These are phyloP conservation scores for Hozukius guyotensis DNA, from an alignment of 2,797 vertebrate genomes.

Conservation along the genomic window DNA sequence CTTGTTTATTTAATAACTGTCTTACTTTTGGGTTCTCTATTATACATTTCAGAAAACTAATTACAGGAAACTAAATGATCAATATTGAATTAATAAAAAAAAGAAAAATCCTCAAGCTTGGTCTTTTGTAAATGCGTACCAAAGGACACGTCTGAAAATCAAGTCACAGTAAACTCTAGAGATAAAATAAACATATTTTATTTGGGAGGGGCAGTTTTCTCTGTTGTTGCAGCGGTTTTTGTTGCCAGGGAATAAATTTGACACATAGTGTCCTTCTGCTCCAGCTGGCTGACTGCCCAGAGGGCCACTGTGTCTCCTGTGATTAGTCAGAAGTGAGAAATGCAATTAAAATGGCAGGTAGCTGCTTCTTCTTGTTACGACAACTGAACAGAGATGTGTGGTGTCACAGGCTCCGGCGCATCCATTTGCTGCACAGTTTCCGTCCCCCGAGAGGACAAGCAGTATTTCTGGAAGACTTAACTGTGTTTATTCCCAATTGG, in stretches of 20 bases:
- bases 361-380: slow-evolving; percentile 80
- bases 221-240: slow-evolving; percentile 38
- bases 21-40: background rate
- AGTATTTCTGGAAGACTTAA: slow-evolving; percentile 50
- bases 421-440: slow-evolving; percentile 18
- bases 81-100: background rate
- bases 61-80: background rate
- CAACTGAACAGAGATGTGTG: slow-evolving; percentile 64
- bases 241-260: slow-evolving; percentile 72
- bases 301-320: slow-evolving; percentile 70
- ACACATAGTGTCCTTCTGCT: slow-evolving; percentile 74
- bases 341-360: slow-evolving; percentile 85
- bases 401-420: slow-evolving; percentile 59
- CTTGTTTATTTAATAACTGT: too few species aligned
- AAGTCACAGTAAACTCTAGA: slow-evolving; percentile 25
- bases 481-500: slow-evolving; percentile 47
- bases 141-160: slow-evolving; percentile 11
- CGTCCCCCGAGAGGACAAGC: slow-evolving; percentile 43
- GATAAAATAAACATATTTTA: slow-evolving; percentile 47
- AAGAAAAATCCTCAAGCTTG: background rate
- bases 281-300: slow-evolving; percentile 74
- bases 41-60: background rate
- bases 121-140: background rate
- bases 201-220: slow-evolving; percentile 19
- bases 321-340: slow-evolving; percentile 82